These are phyloP conservation scores for Ibidorhyncha struthersii DNA, from an alignment of 2,113 vertebrate species.

Conservation along the genomic window DNA sequence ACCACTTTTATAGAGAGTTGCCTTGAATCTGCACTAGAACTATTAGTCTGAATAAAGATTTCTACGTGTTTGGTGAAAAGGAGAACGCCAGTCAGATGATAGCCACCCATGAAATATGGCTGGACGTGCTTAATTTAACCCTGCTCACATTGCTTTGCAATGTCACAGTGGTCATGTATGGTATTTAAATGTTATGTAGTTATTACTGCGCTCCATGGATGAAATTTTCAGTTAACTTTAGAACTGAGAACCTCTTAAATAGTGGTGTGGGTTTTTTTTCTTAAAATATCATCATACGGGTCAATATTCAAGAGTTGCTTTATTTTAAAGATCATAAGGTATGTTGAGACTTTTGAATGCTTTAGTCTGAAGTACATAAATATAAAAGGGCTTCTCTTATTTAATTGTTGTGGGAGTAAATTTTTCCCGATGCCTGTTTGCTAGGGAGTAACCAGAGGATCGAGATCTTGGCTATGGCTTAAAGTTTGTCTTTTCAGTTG, in stretches of 20 bases:
- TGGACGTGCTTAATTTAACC: neutral
- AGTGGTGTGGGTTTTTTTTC: neutral
- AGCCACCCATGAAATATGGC: accelerated
- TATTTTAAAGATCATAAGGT: neutral
- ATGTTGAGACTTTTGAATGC: neutral
- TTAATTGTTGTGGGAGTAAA: neutral
- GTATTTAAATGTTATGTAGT: neutral
- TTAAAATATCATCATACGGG: neutral
- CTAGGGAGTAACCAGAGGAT: neutral
- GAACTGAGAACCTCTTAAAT: neutral
- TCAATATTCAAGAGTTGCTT: neutral
- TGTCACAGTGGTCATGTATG: neutral
- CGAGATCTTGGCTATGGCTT: neutral
- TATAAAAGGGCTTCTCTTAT: neutral
- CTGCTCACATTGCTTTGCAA: neutral
- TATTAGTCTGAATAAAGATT: neutral
- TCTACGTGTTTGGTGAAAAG: accelerated
- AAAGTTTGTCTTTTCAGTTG: neutral
- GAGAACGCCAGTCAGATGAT: neutral
- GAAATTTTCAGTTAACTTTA: neutral
- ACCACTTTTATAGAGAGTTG: neutral
- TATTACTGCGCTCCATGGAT: neutral
- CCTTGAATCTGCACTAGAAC: neutral
- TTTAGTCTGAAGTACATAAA: neutral
- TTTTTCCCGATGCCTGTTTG: neutral